Evolutionary conservation across 2,888 invertebrate species (phyloP), one percentile per base, ranked within the genome.

Genomic region (Limenitis camilla): DNA sequence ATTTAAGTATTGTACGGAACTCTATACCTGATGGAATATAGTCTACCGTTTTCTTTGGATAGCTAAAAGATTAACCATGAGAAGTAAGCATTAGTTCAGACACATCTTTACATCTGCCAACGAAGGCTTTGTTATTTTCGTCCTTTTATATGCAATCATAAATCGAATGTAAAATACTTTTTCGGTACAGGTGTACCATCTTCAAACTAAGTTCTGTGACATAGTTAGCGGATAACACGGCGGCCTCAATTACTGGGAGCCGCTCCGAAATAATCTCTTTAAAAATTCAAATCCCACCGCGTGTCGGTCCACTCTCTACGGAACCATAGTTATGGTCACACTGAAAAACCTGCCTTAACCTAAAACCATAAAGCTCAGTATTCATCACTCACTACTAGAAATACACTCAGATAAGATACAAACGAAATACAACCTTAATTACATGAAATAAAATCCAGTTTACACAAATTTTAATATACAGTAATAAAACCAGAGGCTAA

Each of bases 261-360:
- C 72, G 71, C 72, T 72, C 73, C 67, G 71, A 76, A 81, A 83
- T 81, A 81, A 81, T 81, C 78, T 77, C 75, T 81, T 83, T 75
- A 79, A 83, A 81, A 79, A 84, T 84, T 83, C 77, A 81, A 73
- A 73, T 67, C 68, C 63, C 60, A 66, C 68, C 71, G 67, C 71
- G 53, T 46, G 40, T 50, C 48, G 43, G 45, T 36, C 46, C 40
- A 27, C 48, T 53, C 44, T 19, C 46, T 41, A 45, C 50, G 36
- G 31, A 49, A 42, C 10, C 32, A 10, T 31, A 45, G 10, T 35
- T 4, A 6, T 19, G 7, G 41, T 40, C 9, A 43, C 33, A 35
- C 10, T 5, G 29, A 7, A 45, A 30, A 45, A 36, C 8, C 3
- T 29, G 10, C 45, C 36, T 36, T 45, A 36, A 35, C 11, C 1